Percentiles rank a stretch among this genome's conserved stretches.
These are phyloP conservation scores for Pelmatolapia mariae DNA, from an alignment of 2,113 vertebrate genomes.

Conservation along the genomic window DNA sequence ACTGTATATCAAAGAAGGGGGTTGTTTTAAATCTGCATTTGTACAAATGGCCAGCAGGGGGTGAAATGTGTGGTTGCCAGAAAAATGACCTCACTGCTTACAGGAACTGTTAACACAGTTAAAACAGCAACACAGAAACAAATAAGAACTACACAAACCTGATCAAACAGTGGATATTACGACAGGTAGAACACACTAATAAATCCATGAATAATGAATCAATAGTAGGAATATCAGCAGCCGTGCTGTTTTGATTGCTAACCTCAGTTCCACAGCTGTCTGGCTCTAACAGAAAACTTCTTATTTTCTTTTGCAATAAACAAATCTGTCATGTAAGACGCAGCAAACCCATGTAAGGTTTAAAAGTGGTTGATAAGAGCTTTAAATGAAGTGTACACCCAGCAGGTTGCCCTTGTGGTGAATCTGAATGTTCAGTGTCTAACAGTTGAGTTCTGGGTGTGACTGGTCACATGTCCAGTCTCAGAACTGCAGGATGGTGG, in stretches of 20 bases:
- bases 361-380: not conserved
- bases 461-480: not conserved
- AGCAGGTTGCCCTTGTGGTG: not conserved
- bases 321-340: not conserved
- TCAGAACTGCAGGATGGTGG: not conserved
- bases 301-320: not conserved
- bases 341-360: not conserved
- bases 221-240: not conserved
- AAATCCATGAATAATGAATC: not conserved
- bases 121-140: not conserved
- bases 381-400: fast-evolving
- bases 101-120: not conserved
- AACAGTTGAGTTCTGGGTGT: not conserved
- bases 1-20: not conserved
- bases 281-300: not conserved
- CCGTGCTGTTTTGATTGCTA: fast-evolving
- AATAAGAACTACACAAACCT: not conserved
- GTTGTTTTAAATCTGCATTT: not conserved
- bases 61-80: not conserved
- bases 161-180: not conserved
- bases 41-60: not conserved
- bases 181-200: not conserved
- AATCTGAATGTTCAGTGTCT: not conserved
- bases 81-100: not conserved
- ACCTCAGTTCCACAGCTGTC: not conserved